phyloP scores from a whole-genome alignment of 2,888 invertebrate species.

The Acanthosoma haemorrhoidale region DNA sequence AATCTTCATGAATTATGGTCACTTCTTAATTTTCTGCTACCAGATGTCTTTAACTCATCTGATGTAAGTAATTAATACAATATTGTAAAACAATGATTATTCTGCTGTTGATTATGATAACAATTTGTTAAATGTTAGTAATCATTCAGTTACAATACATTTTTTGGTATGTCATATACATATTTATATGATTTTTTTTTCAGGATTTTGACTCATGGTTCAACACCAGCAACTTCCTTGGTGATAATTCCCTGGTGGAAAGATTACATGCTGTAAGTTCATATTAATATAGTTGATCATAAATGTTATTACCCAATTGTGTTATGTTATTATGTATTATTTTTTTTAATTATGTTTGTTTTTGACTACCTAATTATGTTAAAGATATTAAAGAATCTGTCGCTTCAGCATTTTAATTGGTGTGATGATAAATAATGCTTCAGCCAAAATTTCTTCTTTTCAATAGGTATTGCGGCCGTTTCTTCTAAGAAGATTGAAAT shows the following conservation, averaged over 20 bases:
- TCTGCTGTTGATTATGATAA: neutral
- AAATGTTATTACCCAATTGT: no score
- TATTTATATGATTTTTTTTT: slow-evolving; percentile 36
- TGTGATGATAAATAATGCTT: no score
- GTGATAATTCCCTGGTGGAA: slow-evolving; percentile 83
- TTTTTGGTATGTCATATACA: neutral
- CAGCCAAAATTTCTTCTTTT: slow-evolving; percentile 22
- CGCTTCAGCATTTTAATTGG: no score
- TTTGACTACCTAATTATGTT: no score
- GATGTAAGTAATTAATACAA: slow-evolving; percentile 58
- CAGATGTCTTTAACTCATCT: slow-evolving; percentile 95
- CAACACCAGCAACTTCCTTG: slow-evolving; percentile 89
- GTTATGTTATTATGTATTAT: no score
- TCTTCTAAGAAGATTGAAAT: slow-evolving; percentile 86
- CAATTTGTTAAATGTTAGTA: no score
- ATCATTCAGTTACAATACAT: neutral
- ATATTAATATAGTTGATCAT: no score
- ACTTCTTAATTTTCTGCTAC: slow-evolving; percentile 90
- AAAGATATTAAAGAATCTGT: no score
- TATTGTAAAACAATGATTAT: no score
- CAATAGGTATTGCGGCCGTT: slow-evolving; percentile 83
- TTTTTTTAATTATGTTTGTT: no score
- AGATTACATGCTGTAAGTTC: slow-evolving; percentile 73
- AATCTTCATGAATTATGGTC: slow-evolving; percentile 99
- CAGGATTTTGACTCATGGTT: slow-evolving; percentile 98